Evolutionary conservation across 2,113 vertebrate species (phyloP).

Genomic region (Phoxinus phoxinus): DNA sequence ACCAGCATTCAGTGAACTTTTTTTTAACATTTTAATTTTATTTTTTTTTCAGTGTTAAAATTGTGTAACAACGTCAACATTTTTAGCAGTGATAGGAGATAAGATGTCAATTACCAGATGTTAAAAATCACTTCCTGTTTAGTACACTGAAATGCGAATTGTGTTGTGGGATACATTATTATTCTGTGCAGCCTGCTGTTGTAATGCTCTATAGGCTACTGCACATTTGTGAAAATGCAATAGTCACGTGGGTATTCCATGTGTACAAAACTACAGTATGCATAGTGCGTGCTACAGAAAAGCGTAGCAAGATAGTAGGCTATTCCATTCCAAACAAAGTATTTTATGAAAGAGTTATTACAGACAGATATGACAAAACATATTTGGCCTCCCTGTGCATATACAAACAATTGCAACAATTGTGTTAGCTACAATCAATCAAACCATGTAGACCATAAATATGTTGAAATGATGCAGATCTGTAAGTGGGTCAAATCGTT

Average conservation of each 20-base stretch:
- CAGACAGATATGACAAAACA: neutral
- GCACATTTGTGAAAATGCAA: neutral
- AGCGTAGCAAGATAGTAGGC: neutral
- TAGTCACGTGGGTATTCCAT: neutral
- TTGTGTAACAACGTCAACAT: no score
- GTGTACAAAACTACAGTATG: neutral
- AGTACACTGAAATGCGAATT: neutral
- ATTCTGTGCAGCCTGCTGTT: neutral
- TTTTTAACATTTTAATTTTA: no score
- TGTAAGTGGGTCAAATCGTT: constrained; percentile 28
- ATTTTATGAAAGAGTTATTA: neutral
- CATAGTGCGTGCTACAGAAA: neutral
- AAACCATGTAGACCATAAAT: neutral
- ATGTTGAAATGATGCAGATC: neutral
- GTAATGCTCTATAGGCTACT: neutral
- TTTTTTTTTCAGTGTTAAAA: no score
- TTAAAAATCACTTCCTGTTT: neutral
- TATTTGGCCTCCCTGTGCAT: neutral
- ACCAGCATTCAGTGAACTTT: no score
- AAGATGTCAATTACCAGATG: no score
- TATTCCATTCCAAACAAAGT: neutral
- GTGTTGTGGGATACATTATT: no score
- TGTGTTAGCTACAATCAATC: neutral
- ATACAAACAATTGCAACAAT: neutral
- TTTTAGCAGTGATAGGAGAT: no score